Evolutionary conservation across 2,113 vertebrate species (phyloP).

Genomic region (Rhea americana): DNA sequence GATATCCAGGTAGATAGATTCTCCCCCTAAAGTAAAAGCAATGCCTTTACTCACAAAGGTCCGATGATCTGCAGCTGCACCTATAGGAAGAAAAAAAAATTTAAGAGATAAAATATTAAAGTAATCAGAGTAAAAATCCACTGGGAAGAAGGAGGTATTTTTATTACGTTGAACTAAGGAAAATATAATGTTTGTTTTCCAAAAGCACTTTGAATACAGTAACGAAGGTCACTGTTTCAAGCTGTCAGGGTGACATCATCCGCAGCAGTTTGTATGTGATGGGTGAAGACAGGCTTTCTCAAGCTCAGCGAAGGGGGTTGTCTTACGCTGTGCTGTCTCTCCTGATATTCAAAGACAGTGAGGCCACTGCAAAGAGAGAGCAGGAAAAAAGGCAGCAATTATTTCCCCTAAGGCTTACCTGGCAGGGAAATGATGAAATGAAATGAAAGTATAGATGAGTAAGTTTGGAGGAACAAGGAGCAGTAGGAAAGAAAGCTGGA

Average conservation of each 20-base stretch:
- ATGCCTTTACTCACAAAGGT: neutral
- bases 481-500: neutral
- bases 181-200: neutral
- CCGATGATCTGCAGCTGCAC: neutral
- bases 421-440: slow-evolving; percentile 1
- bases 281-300: slow-evolving; percentile 8
- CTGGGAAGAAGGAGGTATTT: neutral
- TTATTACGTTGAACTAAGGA: neutral
- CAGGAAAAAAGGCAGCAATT: neutral
- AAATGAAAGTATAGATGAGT: neutral
- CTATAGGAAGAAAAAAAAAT: neutral
- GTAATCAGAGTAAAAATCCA: neutral
- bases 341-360: neutral
- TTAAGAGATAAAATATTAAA: neutral
- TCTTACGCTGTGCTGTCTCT: neutral
- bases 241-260: neutral
- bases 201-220: slow-evolving; percentile 2
- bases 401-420: slow-evolving; percentile 31
- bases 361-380: neutral
- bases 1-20: neutral
- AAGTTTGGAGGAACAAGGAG: neutral
- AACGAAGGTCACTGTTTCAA: neutral
- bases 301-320: neutral
- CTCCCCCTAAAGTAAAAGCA: neutral
- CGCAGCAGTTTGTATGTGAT: neutral